Conservation (phyloP, 2,888 invertebrate genomes). For the Eupithecia pulchellata region DNA sequence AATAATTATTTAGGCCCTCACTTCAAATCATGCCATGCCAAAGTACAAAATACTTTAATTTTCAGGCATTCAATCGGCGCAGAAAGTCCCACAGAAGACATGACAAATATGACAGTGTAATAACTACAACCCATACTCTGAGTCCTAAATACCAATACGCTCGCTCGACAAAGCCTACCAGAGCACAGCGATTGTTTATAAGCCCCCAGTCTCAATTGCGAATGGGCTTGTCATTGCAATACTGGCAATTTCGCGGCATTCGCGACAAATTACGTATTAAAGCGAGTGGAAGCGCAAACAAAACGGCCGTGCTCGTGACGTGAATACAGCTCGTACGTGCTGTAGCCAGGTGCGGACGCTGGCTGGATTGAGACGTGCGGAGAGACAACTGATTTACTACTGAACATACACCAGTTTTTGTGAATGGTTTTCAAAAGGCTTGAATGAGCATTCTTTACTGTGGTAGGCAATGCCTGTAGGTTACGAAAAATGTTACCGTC, state of each 20-base stretch:
- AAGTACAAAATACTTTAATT: background rate
- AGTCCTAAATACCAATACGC: conserved; percentile 19
- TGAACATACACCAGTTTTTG: background rate
- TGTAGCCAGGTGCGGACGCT: conserved; percentile 53
- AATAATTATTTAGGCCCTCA: too few species aligned
- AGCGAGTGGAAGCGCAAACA: conserved; percentile 83
- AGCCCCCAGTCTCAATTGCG: conserved; percentile 70
- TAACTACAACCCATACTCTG: conserved; percentile 4
- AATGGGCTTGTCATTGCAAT: conserved; percentile 75
- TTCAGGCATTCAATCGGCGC: background rate
- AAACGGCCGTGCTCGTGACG: conserved; percentile 82
- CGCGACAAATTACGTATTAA: conserved; percentile 84
- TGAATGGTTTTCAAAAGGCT: background rate
- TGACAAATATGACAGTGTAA: conserved; percentile 5
- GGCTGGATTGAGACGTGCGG: conserved; percentile 42
- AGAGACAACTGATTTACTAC: conserved; percentile 21
- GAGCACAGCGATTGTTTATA: conserved; percentile 56
- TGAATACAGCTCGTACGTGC: conserved; percentile 72
- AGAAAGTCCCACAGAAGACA: background rate
- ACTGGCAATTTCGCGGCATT: conserved; percentile 83
- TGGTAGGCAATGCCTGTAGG: background rate
- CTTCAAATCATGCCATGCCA: too few species aligned
- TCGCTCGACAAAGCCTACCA: conserved; percentile 16
- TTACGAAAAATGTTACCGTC: background rate
- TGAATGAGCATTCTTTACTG: background rate